Percentiles rank a stretch among this genome's conserved stretches.
Evolutionary conservation across 2,888 invertebrate species (phyloP).

Genomic region (Philopedon plagiatum): DNA sequence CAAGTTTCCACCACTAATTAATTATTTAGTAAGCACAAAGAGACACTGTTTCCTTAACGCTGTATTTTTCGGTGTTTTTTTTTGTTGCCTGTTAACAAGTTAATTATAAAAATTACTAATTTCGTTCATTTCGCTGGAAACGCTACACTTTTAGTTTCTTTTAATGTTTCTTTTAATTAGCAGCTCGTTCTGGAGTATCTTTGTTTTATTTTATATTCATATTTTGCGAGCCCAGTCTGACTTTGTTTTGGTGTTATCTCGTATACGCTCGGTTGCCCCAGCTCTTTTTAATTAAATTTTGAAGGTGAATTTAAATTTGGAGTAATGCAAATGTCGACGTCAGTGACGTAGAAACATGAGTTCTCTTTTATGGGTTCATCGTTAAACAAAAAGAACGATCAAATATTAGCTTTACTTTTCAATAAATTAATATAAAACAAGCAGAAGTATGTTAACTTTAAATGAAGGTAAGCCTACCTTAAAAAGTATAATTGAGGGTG

Average conservation of each 20-base stretch:
- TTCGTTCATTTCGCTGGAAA: not conserved
- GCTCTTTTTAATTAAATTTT: conserved; percentile 42
- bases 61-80: not conserved
- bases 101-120: not conserved
- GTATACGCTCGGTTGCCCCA: conserved; percentile 33
- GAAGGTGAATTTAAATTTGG: conserved; percentile 45
- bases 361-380: conserved; percentile 12
- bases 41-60: not conserved
- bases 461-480: too few relatives aligned
- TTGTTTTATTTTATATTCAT: conserved; percentile 39
- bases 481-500: too few relatives aligned
- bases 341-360: conserved; percentile 35
- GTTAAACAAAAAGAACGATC: conserved; percentile 1
- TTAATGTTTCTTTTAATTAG: conserved; percentile 44
- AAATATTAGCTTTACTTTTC: conserved; percentile 9
- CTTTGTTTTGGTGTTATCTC: conserved; percentile 43
- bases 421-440: conserved; percentile 13
- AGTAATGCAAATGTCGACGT: conserved; percentile 34
- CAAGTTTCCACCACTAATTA: too few relatives aligned
- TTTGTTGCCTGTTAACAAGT: not conserved
- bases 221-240: conserved; percentile 34
- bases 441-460: not conserved
- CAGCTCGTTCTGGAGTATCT: conserved; percentile 31
- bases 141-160: conserved; percentile 14
- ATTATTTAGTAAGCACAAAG: too few relatives aligned